These are phyloP conservation scores for Calliscelio sp. DNA, from an alignment of 2,888 invertebrate genomes.

Conservation along the genomic window DNA sequence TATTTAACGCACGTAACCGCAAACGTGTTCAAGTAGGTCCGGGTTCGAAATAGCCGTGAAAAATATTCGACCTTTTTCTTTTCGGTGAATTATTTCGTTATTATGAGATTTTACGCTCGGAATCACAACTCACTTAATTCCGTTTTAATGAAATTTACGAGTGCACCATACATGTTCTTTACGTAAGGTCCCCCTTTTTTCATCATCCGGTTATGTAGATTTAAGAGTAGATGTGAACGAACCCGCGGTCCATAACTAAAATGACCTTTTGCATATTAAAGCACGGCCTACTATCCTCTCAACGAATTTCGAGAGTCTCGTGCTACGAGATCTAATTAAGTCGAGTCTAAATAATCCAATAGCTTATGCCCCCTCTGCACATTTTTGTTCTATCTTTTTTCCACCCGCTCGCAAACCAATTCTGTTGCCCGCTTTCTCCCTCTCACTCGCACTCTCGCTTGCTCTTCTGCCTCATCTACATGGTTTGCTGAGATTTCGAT, in stretches of 20 bases:
- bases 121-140: slow-evolving; percentile 72
- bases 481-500: slow-evolving; percentile 69
- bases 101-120: slow-evolving; percentile 69
- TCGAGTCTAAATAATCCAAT: slow-evolving; percentile 73
- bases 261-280: slow-evolving; percentile 74
- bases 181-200: slow-evolving; percentile 59
- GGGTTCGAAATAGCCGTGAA: slow-evolving; percentile 36
- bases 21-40: slow-evolving; percentile 44
- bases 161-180: slow-evolving; percentile 56
- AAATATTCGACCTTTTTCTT: slow-evolving; percentile 56
- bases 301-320: slow-evolving; percentile 57
- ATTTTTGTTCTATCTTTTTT: slow-evolving; percentile 9
- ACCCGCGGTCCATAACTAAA: slow-evolving; percentile 68
- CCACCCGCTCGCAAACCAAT: slow-evolving; percentile 9
- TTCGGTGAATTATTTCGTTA: slow-evolving; percentile 70
- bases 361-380: slow-evolving; percentile 51
- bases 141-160: slow-evolving; percentile 72
- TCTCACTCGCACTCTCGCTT: slow-evolving; percentile 17
- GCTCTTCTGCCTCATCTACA: slow-evolving; percentile 63
- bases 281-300: slow-evolving; percentile 67
- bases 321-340: slow-evolving; percentile 69
- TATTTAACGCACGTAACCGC: slow-evolving; percentile 23
- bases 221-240: slow-evolving; percentile 67
- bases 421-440: too few species aligned
- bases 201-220: slow-evolving; percentile 70